Evolutionary conservation across 1,140 invertebrate genomes (phyloP).

Genomic region (Ceratosolen fusciceps): DNA sequence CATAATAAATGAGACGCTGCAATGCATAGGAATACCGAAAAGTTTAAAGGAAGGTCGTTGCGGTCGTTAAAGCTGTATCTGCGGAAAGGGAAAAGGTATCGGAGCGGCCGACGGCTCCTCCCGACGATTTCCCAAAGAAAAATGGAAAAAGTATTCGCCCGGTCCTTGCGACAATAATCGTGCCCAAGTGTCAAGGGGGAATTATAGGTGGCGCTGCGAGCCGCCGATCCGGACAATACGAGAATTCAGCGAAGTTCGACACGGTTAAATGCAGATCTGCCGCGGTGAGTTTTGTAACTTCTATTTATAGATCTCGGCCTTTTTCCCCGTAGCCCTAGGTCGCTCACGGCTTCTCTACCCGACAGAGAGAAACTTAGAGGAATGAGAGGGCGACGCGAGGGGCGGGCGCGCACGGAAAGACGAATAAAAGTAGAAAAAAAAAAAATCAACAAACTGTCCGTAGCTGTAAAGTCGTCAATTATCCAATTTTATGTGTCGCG

Average conservation of each 20-base stretch:
- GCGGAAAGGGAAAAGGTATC: not conserved
- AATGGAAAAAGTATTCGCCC: not conserved
- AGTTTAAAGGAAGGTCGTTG: not conserved
- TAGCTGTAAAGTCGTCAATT: constrained; percentile 49
- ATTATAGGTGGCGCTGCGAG: not conserved
- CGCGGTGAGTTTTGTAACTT: not conserved
- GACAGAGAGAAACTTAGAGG: not conserved
- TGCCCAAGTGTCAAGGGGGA: not conserved
- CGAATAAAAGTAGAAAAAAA: not conserved
- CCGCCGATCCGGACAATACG: not conserved
- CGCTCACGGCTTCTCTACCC: not conserved
- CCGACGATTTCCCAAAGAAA: not conserved
- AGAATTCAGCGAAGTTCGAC: not conserved
- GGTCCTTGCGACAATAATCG: not conserved
- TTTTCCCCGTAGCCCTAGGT: not conserved
- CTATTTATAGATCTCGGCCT: not conserved
- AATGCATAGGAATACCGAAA: not conserved
- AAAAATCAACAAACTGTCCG: constrained; percentile 38
- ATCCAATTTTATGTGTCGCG: constrained; percentile 46
- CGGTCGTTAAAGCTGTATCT: not conserved
- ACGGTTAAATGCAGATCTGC: not conserved
- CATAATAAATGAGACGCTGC: not conserved
- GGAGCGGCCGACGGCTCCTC: not conserved
- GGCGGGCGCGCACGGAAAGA: not conserved
- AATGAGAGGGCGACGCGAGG: not conserved